Evolutionary conservation across 2,113 vertebrate genomes (phyloP), one percentile per base, ranked within the genome.

Genomic region (Typhlomys cinereus): DNA sequence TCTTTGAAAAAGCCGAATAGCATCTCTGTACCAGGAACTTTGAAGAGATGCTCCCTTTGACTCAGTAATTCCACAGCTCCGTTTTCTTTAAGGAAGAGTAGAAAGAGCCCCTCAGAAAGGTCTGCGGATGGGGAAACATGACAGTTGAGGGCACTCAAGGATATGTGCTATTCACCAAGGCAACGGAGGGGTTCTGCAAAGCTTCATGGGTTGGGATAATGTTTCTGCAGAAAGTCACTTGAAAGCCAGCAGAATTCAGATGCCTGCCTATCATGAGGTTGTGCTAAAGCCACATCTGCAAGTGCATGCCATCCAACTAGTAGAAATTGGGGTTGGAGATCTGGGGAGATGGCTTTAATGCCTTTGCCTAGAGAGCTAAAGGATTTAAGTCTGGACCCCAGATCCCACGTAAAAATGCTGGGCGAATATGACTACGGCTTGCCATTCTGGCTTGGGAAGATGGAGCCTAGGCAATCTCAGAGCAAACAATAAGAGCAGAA

Each of bases 31-130:
- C 44, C 23, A 4, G 46, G 44, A 81, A 27, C 78, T 76, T 82
- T 11, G 48, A 79, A 92, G 85, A 78, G 4, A 76, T 34, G 78
- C 50, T 29, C 62, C 4, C 74, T 62, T 85, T 81, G 44, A 73
- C 36, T 69, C 36, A 0, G 66, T 67, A 39, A 78, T 52, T 76
- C 78, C 69, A 74, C 50, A 75, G 62, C 69, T 34, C 44, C 25
- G 85, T 46, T 85, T 91, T 54, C 67, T 57, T 89, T 89, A 85
- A 66, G 85, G 69, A 70, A 57, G 46, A 64, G 76, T 57, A 64
- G 82, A 85, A 50, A 15, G 46, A 85, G 50, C 5, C 6, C 10
- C 31, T n/a, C 41, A 54, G 39, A 64, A 57, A 39, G 5, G 11
- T 44, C 78, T 54, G 4, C 7, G 1, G n/a, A 54, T 20, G 31